Base-by-base conservation (phyloP, 2,113 vertebrate species). In the Phoxinus phoxinus region DNA sequence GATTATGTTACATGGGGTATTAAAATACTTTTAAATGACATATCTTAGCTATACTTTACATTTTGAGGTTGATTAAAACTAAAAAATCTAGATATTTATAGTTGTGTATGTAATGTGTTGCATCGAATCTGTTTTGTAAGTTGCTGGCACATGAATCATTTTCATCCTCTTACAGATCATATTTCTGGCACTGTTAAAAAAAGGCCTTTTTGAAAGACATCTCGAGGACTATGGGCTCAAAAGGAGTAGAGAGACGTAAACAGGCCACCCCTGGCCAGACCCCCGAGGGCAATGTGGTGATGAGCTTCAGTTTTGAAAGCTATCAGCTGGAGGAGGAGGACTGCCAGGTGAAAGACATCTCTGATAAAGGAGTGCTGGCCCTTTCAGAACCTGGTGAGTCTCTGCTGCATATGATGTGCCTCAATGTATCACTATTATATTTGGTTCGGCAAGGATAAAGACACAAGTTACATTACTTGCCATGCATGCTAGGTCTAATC, bases 251-350 rank as follows among this genome's bases (percentile, higher is more conserved):
- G 85, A 94, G 93, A 71, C 94, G 95, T 90, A 96, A 95, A 93
- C 96, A 95, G 75, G 84, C 95, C 88, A 95, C 94, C 13, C 89
- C 94, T 0, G 92, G 15, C 0, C 93, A 91, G 76, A 95, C 95
- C 0, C 96, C 95, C 0, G 96, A 97, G 84, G 93, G 96, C 7
- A 94, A 96, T 6, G 91, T 96, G 91, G 96, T 97, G 91, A 96
- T 96, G 94, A 98, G 97, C 94, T 98, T 96, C 93, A 97, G 97
- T 92, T 97, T 98, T 0, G 96, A 99, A 92, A 96, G 96, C 61
- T 96, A 97, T 93, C 97, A 96, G 91, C 94, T 97, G 92, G 97
- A 98, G 89, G 97, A 97, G 89, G 95, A 96, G 4, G 96, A 95
- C 83, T 93, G 94, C 84, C 93, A 91, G 58, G 85, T 90, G 0